Percentiles rank a stretch among this genome's conserved stretches.
phyloP scores from a whole-genome alignment of 2,888 invertebrate species.

The Drosophila peninsularis region DNA sequence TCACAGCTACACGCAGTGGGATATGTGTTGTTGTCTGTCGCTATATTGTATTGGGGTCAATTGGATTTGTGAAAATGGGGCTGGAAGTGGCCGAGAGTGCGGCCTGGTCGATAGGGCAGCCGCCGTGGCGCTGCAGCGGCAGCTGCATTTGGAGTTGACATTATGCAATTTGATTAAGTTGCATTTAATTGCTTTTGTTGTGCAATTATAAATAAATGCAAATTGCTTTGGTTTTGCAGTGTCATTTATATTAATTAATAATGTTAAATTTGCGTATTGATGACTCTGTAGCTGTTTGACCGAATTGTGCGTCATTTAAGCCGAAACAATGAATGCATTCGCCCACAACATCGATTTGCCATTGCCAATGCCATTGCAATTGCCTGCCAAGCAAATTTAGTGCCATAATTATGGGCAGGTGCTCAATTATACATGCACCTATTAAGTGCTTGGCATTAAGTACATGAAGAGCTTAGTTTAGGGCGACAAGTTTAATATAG shows the following conservation, averaged over 20 bases:
- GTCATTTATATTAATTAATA: conserved; percentile 68
- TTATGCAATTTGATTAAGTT: conserved; percentile 75
- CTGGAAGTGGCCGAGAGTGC: conserved; percentile 7
- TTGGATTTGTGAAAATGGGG: conserved; percentile 35
- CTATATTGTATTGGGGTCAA: conserved; percentile 65
- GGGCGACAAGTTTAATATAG: not conserved
- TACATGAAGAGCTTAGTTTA: not conserved
- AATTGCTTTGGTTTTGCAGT: conserved; percentile 58
- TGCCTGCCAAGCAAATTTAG: conserved; percentile 13
- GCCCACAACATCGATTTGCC: conserved; percentile 12
- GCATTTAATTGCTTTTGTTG: conserved; percentile 72
- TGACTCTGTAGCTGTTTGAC: conserved; percentile 34
- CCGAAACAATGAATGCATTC: conserved; percentile 38
- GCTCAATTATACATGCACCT: conserved; percentile 18
- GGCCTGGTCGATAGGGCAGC: conserved; percentile 7
- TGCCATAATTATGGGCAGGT: conserved; percentile 35
- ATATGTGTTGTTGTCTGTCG: conserved; percentile 16
- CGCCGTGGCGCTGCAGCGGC: not conserved
- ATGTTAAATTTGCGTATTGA: conserved; percentile 48
- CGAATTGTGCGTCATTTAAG: conserved; percentile 39
- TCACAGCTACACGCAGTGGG: conserved; percentile 22
- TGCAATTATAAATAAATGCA: conserved; percentile 61
- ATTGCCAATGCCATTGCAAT: conserved; percentile 6
- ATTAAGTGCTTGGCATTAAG: not conserved
- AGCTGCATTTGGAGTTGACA: conserved; percentile 66